Evolutionary conservation across 23 tunicate genomes (phyloP), one percentile per base, ranked within the genome.

Genomic region (Ciona savignyi): DNA sequence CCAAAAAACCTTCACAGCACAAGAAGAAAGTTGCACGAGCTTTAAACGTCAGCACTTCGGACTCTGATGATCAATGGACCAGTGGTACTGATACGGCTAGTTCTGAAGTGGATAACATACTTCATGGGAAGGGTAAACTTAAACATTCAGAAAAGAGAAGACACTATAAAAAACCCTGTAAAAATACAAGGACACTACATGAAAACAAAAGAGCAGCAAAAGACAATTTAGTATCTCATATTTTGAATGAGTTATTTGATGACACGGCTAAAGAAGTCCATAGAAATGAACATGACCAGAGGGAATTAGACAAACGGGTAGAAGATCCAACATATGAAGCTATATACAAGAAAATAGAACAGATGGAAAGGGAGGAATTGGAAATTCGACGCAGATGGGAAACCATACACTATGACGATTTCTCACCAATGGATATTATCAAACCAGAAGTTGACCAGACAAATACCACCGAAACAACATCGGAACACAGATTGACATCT

Each of bases 311-410:
- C n/a, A n/a, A n/a, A n/a, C 28, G 32, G 25, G 27, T 56, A 49
- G 29, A 63, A 1, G 48, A 27, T 48, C 60, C 21, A 1, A 51
- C 60, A 56, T 71, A 34, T 30, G 29, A 68, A 11, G 31, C 74
- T 2, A 6, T 78, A 1, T 31, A 68, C 27, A 70, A 80, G 28
- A 56, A 66, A 33, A 65, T 80, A 1, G 63, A 66, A 62, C 77
- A 70, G 34, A 80, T 80, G 51, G 77, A 80, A 80, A 56, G 63
- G 26, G 62, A 28, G 23, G 84, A 70, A 71, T 63, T 27, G 2
- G 65, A n/a, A 11, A 80, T 80, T 2, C 66, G 84, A 48, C 25
- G 21, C 3, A 62, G 84, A 33, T 80, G 84, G 84, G 35, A 70
- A 27, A 31, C 63, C 22, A 71, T 80, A 15, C 25, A 63, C 34